Evolutionary conservation across 2,888 invertebrate species (phyloP).

Genomic region (Nemoura dubitans): DNA sequence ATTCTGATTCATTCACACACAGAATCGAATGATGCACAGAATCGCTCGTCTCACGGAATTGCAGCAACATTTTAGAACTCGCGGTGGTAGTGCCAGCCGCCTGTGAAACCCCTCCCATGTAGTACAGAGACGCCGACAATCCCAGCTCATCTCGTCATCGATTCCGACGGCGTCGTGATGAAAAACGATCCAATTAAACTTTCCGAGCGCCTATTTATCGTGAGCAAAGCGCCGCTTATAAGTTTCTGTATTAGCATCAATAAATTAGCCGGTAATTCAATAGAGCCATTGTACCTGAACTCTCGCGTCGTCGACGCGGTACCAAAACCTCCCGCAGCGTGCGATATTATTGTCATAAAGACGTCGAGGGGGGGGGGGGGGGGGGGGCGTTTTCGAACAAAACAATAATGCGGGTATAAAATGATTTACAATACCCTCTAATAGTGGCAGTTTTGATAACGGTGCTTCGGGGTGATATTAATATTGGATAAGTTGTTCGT

Average conservation of each 20-base stretch:
- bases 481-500: too few relatives aligned
- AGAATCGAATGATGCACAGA: too few relatives aligned
- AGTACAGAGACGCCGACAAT: too few relatives aligned
- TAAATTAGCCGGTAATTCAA: constrained; percentile 32
- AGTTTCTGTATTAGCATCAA: constrained; percentile 32
- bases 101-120: too few relatives aligned
- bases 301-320: background rate
- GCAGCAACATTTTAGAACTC: too few relatives aligned
- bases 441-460: background rate
- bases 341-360: background rate
- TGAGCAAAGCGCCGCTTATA: constrained; percentile 8
- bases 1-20: too few relatives aligned
- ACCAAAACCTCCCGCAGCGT: too few relatives aligned
- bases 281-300: constrained; percentile 30
- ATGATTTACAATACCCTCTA: background rate
- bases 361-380: too few relatives aligned
- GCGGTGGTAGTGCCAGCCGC: too few relatives aligned
- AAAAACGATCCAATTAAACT: constrained; percentile 39
- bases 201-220: constrained; percentile 16
- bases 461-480: too few relatives aligned
- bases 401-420: background rate
- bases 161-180: background rate
- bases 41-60: too few relatives aligned
- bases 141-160: constrained; percentile 18
- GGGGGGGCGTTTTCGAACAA: background rate